Percentiles rank a stretch among this genome's conserved stretches.
These are phyloP conservation scores for Scaeva pyrastri DNA, from an alignment of 2,888 invertebrate genomes.

Conservation along the genomic window DNA sequence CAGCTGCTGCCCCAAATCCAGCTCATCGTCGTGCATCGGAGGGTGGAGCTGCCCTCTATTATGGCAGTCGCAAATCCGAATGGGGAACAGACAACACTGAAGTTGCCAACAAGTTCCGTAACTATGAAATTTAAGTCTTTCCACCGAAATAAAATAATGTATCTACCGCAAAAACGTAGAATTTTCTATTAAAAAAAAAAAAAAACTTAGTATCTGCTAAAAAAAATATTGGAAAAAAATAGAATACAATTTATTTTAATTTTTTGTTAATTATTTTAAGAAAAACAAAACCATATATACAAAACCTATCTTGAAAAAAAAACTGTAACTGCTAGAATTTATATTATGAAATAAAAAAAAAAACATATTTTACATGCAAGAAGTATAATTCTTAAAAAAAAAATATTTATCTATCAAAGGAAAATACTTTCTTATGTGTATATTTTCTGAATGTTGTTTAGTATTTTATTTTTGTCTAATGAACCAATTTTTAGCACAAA, in stretches of 20 bases:
- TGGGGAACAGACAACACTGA: slow-evolving; percentile 92
- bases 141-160: slow-evolving; percentile 68
- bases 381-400: slow-evolving; percentile 35
- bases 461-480: slow-evolving; percentile 70
- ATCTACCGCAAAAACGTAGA: background rate
- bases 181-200: too few relatives aligned
- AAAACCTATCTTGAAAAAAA: slow-evolving; percentile 46
- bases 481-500: slow-evolving; percentile 79
- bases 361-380: slow-evolving; percentile 42
- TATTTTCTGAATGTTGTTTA: slow-evolving; percentile 77
- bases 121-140: slow-evolving; percentile 93
- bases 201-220: slow-evolving; percentile 19
- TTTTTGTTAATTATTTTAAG: slow-evolving; percentile 25
- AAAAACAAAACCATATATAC: background rate
- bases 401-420: slow-evolving; percentile 37
- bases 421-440: slow-evolving; percentile 62
- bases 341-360: slow-evolving; percentile 50
- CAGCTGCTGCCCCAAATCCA: slow-evolving; percentile 85
- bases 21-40: slow-evolving; percentile 91
- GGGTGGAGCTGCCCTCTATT: slow-evolving; percentile 92
- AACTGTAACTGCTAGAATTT: slow-evolving; percentile 76
- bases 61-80: slow-evolving; percentile 85
- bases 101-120: slow-evolving; percentile 94
- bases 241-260: slow-evolving; percentile 13
- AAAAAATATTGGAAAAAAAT: slow-evolving; percentile 15